phyloP scores from a whole-genome alignment of 64 coral and sea anemone genomes.

The Montipora cactus region DNA sequence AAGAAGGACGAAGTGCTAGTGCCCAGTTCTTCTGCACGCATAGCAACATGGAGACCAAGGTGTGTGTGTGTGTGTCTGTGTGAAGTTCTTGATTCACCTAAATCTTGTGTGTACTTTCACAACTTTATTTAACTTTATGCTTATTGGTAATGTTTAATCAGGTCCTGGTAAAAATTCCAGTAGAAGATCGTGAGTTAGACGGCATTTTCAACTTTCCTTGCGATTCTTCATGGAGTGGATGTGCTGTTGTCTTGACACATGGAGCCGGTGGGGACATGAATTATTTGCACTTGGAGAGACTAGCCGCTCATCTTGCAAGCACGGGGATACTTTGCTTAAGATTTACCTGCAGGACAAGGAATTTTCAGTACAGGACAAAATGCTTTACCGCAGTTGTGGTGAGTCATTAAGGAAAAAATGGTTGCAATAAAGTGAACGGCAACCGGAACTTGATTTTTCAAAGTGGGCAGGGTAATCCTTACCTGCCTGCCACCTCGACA shows the following conservation, averaged over 20 bases:
- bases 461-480: no score
- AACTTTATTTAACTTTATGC: no score
- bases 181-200: slow-evolving; percentile 84
- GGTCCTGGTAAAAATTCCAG: slow-evolving; percentile 81
- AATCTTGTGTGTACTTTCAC: background rate
- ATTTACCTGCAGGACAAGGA: slow-evolving; percentile 95
- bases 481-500: no score
- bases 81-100: no score
- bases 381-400: slow-evolving; percentile 91
- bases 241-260: slow-evolving; percentile 90
- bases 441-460: no score
- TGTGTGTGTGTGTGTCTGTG: background rate
- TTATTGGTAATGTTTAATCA: background rate
- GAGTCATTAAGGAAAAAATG: background rate
- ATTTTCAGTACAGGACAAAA: slow-evolving; percentile 92
- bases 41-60: slow-evolving; percentile 70
- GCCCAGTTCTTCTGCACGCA: no score
- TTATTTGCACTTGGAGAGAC: slow-evolving; percentile 79
- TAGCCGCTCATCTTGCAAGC: slow-evolving; percentile 74
- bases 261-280: slow-evolving; percentile 91
- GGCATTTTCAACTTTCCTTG: slow-evolving; percentile 84
- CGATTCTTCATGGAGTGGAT: slow-evolving; percentile 84
- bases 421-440: background rate
- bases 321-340: slow-evolving; percentile 95
- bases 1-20: no score